Evolutionary conservation across 2,797 vertebrate genomes (phyloP), one percentile per base, ranked within the genome.

Genomic region (Hydrophis major): DNA sequence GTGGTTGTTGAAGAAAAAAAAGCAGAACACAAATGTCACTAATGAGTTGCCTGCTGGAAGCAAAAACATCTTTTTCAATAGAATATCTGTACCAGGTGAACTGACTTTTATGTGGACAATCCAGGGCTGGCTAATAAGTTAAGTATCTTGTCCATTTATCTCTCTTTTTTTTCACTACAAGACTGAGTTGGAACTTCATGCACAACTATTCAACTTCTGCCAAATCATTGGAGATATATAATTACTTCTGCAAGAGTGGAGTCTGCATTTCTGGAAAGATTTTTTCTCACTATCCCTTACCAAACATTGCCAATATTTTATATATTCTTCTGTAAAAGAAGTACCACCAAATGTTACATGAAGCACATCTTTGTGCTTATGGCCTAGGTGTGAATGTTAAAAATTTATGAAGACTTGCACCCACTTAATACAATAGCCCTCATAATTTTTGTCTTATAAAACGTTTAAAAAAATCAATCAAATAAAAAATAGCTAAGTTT

Each of bases 71-170:
- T 74, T 60, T 55, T 16, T 87, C 55, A 90, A 61, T 89, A 83
- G 69, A 95, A 20, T 59, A 28, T 86, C n/a, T 92, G 3, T 86
- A 53, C 57, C 18, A 93, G 27, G 25, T 20, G 5, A 93, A 4
- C 0, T 93, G n/a, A n/a, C 57, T 57, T 89, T 92, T 91, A 37
- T 8, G 55, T 2, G 2, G 55, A 1, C 42, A 91, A 42, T 93
- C 95, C 12, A 92, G 89, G 93, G 12, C 25, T 94, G 37, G 22
- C 8, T 63, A 14, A 28, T 92, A 47, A 91, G 16, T 47, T 59
- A 69, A 53, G 63, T 93, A 74, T 63, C n/a, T 91, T 66, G 20
- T 91, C 16, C 74, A 94, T 91, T 57, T 94, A 91, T 22, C 6
- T 78, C 6, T 69, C 16, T 92, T 94, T 14, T 0, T 0, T 0